Conservation (phyloP, 2,888 invertebrate genomes). For the Zhuqinia jingwanae region DNA sequence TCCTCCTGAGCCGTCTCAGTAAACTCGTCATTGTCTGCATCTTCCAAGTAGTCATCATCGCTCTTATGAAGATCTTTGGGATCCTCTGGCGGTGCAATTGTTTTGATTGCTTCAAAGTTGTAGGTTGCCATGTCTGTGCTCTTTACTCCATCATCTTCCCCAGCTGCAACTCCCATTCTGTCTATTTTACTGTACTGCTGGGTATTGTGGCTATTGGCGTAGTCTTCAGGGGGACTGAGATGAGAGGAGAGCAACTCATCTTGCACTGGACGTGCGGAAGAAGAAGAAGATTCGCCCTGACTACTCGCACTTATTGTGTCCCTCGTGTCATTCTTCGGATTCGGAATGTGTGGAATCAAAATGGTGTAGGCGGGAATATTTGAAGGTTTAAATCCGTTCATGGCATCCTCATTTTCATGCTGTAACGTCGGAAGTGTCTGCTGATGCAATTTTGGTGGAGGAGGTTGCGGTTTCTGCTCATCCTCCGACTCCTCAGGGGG, state of each 20-base stretch:
- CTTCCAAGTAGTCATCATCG: slow-evolving; percentile 69
- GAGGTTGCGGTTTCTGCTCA: neutral
- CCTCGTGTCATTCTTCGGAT: slow-evolving; percentile 45
- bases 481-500: slow-evolving; percentile 10
- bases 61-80: neutral
- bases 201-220: slow-evolving; percentile 32
- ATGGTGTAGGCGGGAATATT: slow-evolving; percentile 77
- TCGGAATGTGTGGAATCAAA: slow-evolving; percentile 78
- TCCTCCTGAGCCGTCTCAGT: slow-evolving; percentile 40
- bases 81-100: slow-evolving; percentile 56
- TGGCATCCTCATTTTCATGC: slow-evolving; percentile 23
- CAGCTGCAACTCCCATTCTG: slow-evolving; percentile 54
- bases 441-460: neutral
- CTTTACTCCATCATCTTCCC: neutral
- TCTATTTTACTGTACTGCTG: slow-evolving; percentile 62
- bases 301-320: too few relatives aligned
- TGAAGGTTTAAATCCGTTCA: slow-evolving; percentile 71
- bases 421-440: neutral
- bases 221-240: slow-evolving; percentile 35
- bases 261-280: neutral
- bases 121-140: neutral
- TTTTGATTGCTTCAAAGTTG: slow-evolving; percentile 62
- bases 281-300: neutral
- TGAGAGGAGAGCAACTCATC: neutral
- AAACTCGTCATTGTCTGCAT: slow-evolving; percentile 70